Percentiles rank a stretch among this genome's conserved stretches.
Conservation (phyloP, 2,888 invertebrate genomes). For the Ochropleura plecta region DNA sequence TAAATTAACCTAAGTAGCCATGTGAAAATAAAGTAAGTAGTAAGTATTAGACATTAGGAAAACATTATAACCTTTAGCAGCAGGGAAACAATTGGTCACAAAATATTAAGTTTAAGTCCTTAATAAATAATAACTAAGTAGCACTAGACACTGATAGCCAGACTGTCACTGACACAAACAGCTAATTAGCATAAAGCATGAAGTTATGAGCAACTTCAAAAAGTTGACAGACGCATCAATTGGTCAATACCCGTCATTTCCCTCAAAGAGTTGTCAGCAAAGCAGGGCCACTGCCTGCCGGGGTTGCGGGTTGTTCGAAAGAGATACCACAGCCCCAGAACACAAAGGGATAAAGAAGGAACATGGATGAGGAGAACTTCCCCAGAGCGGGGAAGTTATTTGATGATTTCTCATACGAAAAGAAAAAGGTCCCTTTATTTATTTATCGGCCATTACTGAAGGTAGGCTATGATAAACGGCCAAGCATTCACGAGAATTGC, state of each 20-base stretch:
- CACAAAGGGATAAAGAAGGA: no score
- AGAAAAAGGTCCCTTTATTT: not conserved
- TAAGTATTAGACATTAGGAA: not conserved
- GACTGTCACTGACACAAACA: not conserved
- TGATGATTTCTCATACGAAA: no score
- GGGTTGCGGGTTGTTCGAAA: no score
- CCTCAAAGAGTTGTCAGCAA: no score
- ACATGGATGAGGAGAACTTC: no score
- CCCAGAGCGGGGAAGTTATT: no score
- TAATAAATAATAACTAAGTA: not conserved
- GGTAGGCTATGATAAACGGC: constrained; percentile 20
- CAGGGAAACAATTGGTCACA: constrained; percentile 15
- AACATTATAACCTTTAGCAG: not conserved
- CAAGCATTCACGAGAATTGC: constrained; percentile 22
- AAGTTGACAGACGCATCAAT: constrained; percentile 4
- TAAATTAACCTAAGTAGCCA: not conserved
- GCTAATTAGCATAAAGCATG: not conserved
- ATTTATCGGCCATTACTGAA: constrained; percentile 26
- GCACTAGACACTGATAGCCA: not conserved
- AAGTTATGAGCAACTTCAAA: not conserved
- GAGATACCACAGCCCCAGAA: no score
- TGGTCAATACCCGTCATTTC: not conserved
- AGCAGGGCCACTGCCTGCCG: not conserved
- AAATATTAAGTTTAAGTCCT: constrained; percentile 3
- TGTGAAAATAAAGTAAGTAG: not conserved